Conservation (phyloP, 2,888 invertebrate genomes). For the Nasonia oneida region DNA sequence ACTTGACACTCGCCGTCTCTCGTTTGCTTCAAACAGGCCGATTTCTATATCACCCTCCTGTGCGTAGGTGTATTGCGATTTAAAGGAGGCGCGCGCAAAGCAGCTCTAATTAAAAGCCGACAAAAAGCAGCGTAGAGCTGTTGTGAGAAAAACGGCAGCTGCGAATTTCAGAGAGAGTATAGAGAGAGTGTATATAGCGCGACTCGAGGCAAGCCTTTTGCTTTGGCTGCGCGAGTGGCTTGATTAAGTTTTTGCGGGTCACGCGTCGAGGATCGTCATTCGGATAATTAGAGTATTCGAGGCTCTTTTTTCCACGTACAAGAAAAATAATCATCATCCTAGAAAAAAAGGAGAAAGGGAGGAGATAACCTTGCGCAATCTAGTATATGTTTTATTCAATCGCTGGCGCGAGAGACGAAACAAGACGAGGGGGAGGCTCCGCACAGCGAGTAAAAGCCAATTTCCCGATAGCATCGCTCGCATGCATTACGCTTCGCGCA, state of each 20-base stretch:
- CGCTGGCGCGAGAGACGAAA: not conserved
- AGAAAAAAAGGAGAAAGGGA: no score
- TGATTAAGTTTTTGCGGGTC: constrained; percentile 11
- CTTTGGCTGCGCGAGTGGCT: constrained; percentile 66
- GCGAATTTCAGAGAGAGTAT: constrained; percentile 65
- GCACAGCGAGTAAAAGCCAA: not conserved
- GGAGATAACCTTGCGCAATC: not conserved
- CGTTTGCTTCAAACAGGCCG: not conserved
- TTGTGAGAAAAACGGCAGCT: not conserved
- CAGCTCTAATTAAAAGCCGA: constrained; percentile 75
- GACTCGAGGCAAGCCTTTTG: constrained; percentile 37
- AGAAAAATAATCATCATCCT: no score
- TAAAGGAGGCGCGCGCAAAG: constrained; percentile 64
- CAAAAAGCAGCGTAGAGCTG: constrained; percentile 67
- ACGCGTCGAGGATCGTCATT: not conserved
- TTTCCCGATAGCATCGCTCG: not conserved
- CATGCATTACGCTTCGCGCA: not conserved
- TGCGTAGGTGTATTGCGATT: constrained; percentile 30
- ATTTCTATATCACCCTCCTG: not conserved
- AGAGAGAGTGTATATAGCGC: constrained; percentile 66
- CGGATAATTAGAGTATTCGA: constrained; percentile 2
- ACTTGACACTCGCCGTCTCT: not conserved
- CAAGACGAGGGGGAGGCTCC: not conserved
- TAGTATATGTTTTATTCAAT: not conserved
- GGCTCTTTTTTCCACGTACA: not conserved